A percentile compares a stretch with the other conserved stretches of the same genome.
Conservation (phyloP, 2,888 invertebrate species). For the Agrypnus murinus region DNA sequence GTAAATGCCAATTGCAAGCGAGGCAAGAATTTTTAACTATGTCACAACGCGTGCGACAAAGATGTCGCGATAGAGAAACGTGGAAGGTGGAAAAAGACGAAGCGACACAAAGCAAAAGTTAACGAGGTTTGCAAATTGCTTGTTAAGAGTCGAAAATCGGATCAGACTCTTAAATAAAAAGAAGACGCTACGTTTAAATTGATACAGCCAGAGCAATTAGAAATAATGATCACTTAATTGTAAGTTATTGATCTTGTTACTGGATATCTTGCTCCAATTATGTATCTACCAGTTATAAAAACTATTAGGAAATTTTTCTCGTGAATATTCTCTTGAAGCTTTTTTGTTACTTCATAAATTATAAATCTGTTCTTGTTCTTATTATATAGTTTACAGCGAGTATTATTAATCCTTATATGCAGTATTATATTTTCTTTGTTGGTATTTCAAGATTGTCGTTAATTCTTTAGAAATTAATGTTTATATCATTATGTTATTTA, state of each 20-base stretch:
- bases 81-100: constrained; percentile 43
- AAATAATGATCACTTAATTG: constrained; percentile 71
- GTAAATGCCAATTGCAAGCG: constrained; percentile 62
- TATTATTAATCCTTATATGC: no score
- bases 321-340: not conserved
- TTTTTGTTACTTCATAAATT: constrained; percentile 2
- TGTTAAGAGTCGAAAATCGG: constrained; percentile 68
- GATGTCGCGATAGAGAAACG: constrained; percentile 24
- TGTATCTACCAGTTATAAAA: constrained; percentile 58
- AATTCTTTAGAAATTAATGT: no score
- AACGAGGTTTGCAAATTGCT: constrained; percentile 70
- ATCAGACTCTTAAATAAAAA: constrained; percentile 63
- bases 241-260: constrained; percentile 70
- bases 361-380: no score
- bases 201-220: constrained; percentile 68
- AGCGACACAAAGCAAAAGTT: constrained; percentile 54
- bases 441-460: no score
- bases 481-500: no score
- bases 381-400: no score
- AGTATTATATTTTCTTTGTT: no score
- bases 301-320: constrained; percentile 38
- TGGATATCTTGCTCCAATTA: constrained; percentile 68
- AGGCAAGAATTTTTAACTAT: constrained; percentile 26
- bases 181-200: constrained; percentile 63
- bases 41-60: constrained; percentile 14